These are phyloP conservation scores for Macrotus californicus DNA, from an alignment of 2,113 vertebrate genomes.

Conservation along the genomic window DNA sequence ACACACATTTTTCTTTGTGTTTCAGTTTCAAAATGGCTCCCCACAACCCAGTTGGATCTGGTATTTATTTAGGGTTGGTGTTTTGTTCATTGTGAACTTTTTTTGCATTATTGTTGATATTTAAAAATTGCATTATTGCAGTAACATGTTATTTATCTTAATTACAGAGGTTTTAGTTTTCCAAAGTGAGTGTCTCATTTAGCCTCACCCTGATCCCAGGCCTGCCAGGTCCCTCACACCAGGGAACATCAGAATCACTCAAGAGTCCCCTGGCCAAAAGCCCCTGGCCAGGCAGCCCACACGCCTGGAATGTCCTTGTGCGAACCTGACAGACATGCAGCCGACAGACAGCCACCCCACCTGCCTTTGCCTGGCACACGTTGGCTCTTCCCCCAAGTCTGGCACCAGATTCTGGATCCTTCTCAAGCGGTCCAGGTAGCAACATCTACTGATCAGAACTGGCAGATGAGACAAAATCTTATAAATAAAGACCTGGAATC, in stretches of 20 bases:
- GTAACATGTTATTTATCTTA: background rate
- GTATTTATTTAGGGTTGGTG: background rate
- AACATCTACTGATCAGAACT: background rate
- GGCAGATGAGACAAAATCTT: background rate
- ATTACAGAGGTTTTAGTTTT: background rate
- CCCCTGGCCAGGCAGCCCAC: background rate
- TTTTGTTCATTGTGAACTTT: background rate
- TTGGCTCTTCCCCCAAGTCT: background rate
- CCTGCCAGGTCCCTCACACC: background rate
- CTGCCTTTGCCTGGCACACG: rapidly evolving
- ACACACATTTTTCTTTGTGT: background rate
- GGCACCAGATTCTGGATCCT: background rate
- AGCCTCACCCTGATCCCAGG: background rate
- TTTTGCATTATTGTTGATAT: background rate
- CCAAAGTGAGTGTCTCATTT: background rate
- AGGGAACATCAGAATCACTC: background rate
- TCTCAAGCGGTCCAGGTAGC: background rate
- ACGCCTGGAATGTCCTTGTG: background rate
- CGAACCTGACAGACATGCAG: background rate
- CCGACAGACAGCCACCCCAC: too few relatives aligned
- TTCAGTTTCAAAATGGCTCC: background rate
- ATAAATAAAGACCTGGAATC: background rate
- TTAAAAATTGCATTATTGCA: background rate
- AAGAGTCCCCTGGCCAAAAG: background rate
- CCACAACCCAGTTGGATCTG: background rate